phyloP scores from a whole-genome alignment of 2,113 vertebrate species.

The Perccottus glenii region DNA sequence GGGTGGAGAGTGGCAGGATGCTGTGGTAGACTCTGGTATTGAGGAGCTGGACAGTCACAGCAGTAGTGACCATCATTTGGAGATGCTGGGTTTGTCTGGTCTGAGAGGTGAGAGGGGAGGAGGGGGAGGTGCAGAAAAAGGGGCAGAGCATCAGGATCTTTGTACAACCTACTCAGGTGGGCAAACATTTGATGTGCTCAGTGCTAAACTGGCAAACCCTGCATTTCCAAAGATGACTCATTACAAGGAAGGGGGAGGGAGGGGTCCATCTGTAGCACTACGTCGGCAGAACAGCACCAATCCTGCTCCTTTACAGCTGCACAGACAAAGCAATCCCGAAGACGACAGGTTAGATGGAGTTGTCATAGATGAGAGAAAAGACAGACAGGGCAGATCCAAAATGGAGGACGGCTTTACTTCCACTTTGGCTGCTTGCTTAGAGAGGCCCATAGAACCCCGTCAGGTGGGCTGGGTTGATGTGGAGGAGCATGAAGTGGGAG shows the following conservation, averaged over 20 bases:
- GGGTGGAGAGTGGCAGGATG: constrained; percentile 80
- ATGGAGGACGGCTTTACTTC: constrained; percentile 69
- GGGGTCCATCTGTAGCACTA: constrained; percentile 56
- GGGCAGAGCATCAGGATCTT: constrained; percentile 81
- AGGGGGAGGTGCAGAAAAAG: constrained; percentile 60
- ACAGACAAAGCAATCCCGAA: constrained; percentile 65
- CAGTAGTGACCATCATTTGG: constrained; percentile 89
- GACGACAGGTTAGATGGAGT: constrained; percentile 52
- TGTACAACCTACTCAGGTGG: constrained; percentile 84
- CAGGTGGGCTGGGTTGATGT: constrained; percentile 63
- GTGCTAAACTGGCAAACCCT: constrained; percentile 69
- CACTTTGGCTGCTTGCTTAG: constrained; percentile 70
- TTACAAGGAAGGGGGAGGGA: constrained; percentile 65
- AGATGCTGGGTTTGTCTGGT: constrained; percentile 79
- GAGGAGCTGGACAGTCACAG: constrained; percentile 91
- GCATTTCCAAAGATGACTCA: constrained; percentile 74
- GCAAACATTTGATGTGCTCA: constrained; percentile 81
- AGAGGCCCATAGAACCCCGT: constrained; percentile 68
- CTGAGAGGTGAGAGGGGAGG: constrained; percentile 60
- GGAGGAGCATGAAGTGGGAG: constrained; percentile 44
- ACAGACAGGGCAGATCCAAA: constrained; percentile 50
- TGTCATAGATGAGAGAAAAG: constrained; percentile 48
- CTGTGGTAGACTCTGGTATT: constrained; percentile 88
- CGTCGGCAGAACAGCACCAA: constrained; percentile 76
- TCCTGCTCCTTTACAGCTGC: constrained; percentile 69